phyloP scores from a whole-genome alignment of 2,888 invertebrate species.

The Diaprepes abbreviatus region DNA sequence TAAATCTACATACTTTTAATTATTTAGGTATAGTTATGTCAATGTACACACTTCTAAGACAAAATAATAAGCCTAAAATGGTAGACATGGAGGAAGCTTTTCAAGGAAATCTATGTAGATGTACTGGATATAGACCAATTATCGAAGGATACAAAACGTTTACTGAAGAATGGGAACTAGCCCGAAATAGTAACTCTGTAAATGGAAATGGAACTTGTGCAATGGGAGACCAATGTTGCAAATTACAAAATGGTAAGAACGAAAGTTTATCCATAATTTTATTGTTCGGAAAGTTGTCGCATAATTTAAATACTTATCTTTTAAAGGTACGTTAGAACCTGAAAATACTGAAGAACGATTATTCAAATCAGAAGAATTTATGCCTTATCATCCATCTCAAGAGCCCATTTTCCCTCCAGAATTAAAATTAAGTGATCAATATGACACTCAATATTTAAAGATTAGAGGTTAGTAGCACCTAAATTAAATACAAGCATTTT shows the following conservation, averaged over 20 bases:
- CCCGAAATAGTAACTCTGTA: conserved; percentile 53
- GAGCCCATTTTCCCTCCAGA: conserved; percentile 96
- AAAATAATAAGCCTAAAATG: conserved; percentile 79
- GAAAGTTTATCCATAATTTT: too few species aligned
- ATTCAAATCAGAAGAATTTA: conserved; percentile 75
- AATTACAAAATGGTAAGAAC: conserved; percentile 49
- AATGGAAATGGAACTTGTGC: conserved; percentile 65
- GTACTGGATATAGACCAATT: conserved; percentile 95
- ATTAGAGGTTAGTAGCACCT: not conserved
- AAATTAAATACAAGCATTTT: too few species aligned
- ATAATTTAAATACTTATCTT: too few species aligned
- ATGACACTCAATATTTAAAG: conserved; percentile 73
- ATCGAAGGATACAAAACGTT: conserved; percentile 91
- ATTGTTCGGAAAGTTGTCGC: too few species aligned
- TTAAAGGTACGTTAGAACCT: conserved; percentile 52
- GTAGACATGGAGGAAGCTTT: conserved; percentile 85
- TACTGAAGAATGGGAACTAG: conserved; percentile 78
- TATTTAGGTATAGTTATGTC: conserved; percentile 86
- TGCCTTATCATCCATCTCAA: conserved; percentile 83
- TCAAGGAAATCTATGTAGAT: conserved; percentile 90
- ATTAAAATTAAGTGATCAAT: conserved; percentile 73
- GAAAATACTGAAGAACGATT: conserved; percentile 60
- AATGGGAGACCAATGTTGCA: conserved; percentile 78
- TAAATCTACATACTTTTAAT: not conserved
- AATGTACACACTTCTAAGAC: conserved; percentile 90